Evolutionary conservation across 2,888 invertebrate genomes (phyloP).

Genomic region (Chorisops tibialis): DNA sequence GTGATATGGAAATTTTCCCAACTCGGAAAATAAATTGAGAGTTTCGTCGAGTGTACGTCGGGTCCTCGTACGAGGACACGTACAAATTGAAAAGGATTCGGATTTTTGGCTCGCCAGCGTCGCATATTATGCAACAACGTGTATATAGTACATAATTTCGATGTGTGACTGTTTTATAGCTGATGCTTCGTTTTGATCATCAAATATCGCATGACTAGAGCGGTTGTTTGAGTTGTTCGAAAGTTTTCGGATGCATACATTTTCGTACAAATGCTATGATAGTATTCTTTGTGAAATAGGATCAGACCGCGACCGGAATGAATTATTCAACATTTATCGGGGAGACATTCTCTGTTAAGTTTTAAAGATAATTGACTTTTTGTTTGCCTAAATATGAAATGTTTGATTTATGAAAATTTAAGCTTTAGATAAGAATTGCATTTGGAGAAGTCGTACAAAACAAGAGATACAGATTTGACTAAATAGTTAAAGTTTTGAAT

Average conservation of each 20-base stretch:
- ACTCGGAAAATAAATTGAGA: slow-evolving; percentile 20
- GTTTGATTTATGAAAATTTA: no score
- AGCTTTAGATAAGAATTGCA: no score
- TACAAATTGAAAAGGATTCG: slow-evolving; percentile 7
- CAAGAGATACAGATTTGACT: no score
- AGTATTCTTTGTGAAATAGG: no score
- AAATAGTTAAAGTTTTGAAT: no score
- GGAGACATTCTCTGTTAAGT: no score
- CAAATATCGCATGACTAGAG: slow-evolving; percentile 6
- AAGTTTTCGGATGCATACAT: slow-evolving; percentile 17
- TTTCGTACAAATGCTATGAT: neutral
- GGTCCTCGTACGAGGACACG: no score
- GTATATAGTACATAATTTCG: neutral
- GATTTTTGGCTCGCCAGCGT: neutral
- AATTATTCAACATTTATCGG: no score
- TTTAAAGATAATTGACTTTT: no score
- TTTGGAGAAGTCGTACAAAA: no score
- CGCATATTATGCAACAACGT: neutral
- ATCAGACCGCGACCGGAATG: no score
- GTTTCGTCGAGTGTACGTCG: neutral
- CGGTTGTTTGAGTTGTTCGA: slow-evolving; percentile 11
- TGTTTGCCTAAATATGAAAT: no score
- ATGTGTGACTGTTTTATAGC: neutral
- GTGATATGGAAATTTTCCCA: slow-evolving; percentile 16
- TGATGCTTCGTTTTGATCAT: slow-evolving; percentile 16